A percentile compares a stretch with the other conserved stretches of the same genome.
Conservation (phyloP, 2,888 invertebrate species). For the Cinara cedri region DNA sequence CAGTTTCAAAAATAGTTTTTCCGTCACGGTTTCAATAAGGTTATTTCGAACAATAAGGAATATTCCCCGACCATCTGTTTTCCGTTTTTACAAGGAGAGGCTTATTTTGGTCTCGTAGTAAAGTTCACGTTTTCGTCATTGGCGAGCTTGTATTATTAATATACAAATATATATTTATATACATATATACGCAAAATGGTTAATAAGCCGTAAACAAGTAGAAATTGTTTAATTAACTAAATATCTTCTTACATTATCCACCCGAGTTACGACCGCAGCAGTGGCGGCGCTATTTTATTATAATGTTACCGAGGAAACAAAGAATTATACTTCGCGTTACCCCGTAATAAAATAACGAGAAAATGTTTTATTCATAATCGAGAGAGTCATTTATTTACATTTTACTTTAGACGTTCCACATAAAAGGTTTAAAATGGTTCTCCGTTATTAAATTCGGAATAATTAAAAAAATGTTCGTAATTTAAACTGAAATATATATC, state of each 20-base stretch:
- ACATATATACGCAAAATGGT: background rate
- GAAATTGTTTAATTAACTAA: constrained; percentile 41
- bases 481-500: constrained; percentile 17
- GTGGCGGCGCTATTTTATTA: constrained; percentile 28
- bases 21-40: too few relatives aligned
- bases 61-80: too few relatives aligned
- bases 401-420: constrained; percentile 27
- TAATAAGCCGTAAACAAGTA: constrained; percentile 26
- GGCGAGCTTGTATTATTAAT: too few relatives aligned
- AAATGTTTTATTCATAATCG: constrained; percentile 47
- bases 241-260: constrained; percentile 29
- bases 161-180: too few relatives aligned
- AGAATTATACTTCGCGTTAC: constrained; percentile 36
- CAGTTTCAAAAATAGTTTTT: too few relatives aligned
- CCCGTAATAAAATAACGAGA: constrained; percentile 36
- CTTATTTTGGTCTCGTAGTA: too few relatives aligned
- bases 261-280: constrained; percentile 25
- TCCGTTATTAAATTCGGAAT: constrained; percentile 33
- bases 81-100: too few relatives aligned
- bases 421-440: constrained; percentile 41
- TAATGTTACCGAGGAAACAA: constrained; percentile 41
- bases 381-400: constrained; percentile 23
- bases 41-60: too few relatives aligned
- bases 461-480: constrained; percentile 15
- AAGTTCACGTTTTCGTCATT: too few relatives aligned